Evolutionary conservation across 2,113 vertebrate species (phyloP).

Genomic region (Coptodon rendalli): DNA sequence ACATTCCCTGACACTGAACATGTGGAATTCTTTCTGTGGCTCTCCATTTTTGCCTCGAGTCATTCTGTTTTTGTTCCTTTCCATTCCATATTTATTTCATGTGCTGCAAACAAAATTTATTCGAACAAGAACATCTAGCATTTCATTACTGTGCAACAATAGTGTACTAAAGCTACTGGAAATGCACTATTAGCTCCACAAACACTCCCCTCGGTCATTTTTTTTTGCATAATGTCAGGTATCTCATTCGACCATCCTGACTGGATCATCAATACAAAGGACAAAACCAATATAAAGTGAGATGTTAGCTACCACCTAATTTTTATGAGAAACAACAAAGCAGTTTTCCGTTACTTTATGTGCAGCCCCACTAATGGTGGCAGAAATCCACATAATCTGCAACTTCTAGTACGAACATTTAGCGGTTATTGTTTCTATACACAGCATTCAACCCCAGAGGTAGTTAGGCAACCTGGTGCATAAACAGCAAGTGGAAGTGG

Average conservation of each 20-base stretch:
- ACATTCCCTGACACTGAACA: background rate
- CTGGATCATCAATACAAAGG: background rate
- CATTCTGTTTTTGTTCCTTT: background rate
- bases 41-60: background rate
- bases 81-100: background rate
- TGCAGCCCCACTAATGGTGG: background rate
- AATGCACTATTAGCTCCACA: background rate
- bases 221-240: background rate
- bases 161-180: background rate
- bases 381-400: background rate
- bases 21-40: background rate
- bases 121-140: background rate
- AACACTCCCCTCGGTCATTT: background rate
- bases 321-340: background rate
- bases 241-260: background rate
- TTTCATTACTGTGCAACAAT: background rate
- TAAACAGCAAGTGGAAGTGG: background rate
- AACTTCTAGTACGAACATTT: accelerated
- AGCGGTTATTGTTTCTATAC: background rate
- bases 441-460: background rate
- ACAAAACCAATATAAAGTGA: background rate
- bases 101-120: background rate
- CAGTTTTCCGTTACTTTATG: background rate
- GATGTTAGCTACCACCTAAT: background rate
- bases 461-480: background rate